Conservation (phyloP, 2,888 invertebrate species). For the Drosophila suboccidentalis region DNA sequence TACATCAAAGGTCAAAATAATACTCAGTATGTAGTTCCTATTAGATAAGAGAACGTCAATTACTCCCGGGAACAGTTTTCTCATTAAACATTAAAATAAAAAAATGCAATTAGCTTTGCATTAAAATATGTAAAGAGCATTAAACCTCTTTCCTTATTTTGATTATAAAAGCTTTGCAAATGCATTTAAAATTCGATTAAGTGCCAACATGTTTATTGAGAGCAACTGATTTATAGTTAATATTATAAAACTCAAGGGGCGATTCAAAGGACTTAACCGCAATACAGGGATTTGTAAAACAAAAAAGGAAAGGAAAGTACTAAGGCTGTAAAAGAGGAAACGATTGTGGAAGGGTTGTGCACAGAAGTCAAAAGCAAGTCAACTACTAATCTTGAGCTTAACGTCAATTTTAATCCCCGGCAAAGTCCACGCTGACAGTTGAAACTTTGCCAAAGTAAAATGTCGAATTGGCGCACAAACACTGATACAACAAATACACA, state of each 20-base stretch:
- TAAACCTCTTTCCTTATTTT: neutral
- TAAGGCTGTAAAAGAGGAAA: conserved; percentile 1
- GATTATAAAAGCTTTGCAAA: conserved; percentile 3
- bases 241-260: conserved; percentile 31
- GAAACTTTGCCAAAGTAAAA: conserved; percentile 64
- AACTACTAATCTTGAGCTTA: conserved; percentile 77
- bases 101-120: neutral
- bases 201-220: conserved; percentile 25
- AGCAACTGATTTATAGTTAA: conserved; percentile 37
- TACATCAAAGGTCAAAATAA: neutral
- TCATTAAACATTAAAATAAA: neutral
- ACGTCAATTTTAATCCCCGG: conserved; percentile 70
- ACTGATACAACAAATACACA: conserved; percentile 15
- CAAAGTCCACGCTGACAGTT: conserved; percentile 69
- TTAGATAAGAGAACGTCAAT: neutral
- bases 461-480: conserved; percentile 40
- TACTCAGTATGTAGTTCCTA: neutral
- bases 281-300: conserved; percentile 26
- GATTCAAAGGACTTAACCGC: conserved; percentile 41
- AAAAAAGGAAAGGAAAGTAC: conserved; percentile 2
- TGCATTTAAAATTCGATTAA: conserved; percentile 9
- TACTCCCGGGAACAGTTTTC: neutral
- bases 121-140: neutral
- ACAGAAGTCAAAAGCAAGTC: conserved; percentile 58
- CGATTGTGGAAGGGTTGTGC: conserved; percentile 17